Evolutionary conservation across 2,888 invertebrate genomes (phyloP).

Genomic region (Ramazzottius varieornatus): DNA sequence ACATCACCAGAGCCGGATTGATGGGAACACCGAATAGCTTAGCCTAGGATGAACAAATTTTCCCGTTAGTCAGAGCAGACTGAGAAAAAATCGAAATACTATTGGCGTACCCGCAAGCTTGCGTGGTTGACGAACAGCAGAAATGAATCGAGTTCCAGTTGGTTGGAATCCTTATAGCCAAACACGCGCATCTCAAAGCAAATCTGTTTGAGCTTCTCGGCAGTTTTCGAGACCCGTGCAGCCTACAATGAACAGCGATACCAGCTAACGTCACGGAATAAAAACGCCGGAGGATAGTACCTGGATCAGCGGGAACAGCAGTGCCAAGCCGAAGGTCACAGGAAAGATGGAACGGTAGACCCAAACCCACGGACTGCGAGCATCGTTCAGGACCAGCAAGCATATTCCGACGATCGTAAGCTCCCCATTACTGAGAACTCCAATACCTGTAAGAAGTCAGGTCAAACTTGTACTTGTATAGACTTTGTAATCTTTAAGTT

Average conservation of each 20-base stretch:
- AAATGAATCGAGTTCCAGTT: constrained; percentile 21
- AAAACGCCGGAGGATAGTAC: too few species aligned
- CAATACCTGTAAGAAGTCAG: too few species aligned
- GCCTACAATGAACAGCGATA: constrained; percentile 14
- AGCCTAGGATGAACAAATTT: constrained; percentile 13
- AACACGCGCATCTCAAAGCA: constrained; percentile 21
- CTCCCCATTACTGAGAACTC: constrained; percentile 18
- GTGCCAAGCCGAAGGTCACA: constrained; percentile 17
- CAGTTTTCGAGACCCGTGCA: constrained; percentile 20
- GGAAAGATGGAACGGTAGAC: constrained; percentile 17
- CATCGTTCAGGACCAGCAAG: constrained; percentile 16
- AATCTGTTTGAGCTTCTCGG: constrained; percentile 19
- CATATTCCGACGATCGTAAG: constrained; percentile 19
- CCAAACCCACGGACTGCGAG: constrained; percentile 15
- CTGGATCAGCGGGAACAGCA: constrained; percentile 19
- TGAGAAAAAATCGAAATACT: background rate
- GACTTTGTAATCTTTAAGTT: too few species aligned
- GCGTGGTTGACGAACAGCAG: constrained; percentile 19
- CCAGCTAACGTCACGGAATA: background rate
- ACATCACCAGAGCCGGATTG: constrained; percentile 16
- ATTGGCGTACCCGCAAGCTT: constrained; percentile 16
- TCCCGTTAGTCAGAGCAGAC: background rate
- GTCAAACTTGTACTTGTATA: too few species aligned
- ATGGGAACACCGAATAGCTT: constrained; percentile 19
- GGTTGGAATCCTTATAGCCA: constrained; percentile 19